A percentile compares a stretch with the other conserved stretches of the same genome.
Conservation (phyloP, 2,113 vertebrate species). For the Sebastes fasciatus region DNA sequence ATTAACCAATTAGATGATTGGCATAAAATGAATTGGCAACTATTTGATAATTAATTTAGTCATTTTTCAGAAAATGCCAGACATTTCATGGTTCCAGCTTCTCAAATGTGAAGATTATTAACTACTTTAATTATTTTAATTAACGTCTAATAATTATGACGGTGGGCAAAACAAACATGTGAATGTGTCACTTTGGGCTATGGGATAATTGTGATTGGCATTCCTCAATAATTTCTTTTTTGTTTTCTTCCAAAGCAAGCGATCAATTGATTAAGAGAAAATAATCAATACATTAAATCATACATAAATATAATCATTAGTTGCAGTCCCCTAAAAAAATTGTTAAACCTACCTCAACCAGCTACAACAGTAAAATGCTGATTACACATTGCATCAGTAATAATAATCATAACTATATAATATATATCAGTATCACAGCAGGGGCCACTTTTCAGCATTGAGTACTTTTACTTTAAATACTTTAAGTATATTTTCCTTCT, state of each 20-base stretch:
- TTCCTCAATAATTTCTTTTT: background rate
- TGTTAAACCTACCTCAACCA: background rate
- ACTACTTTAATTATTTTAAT: background rate
- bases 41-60: background rate
- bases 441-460: background rate
- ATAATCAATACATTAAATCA: background rate
- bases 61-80: background rate
- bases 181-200: background rate
- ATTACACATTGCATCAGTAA: background rate
- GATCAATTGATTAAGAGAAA: background rate
- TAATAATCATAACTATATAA: background rate
- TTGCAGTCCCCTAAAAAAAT: background rate
- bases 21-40: background rate
- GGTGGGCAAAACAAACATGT: background rate
- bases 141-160: background rate
- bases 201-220: background rate
- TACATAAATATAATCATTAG: background rate
- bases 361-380: background rate
- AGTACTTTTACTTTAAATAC: background rate
- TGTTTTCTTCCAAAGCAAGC: background rate
- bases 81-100: background rate
- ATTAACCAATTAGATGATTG: background rate
- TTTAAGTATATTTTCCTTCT: background rate
- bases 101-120: background rate
- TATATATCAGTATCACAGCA: background rate